Conservation (phyloP, 2,888 invertebrate species). For the Ophion costatus region DNA sequence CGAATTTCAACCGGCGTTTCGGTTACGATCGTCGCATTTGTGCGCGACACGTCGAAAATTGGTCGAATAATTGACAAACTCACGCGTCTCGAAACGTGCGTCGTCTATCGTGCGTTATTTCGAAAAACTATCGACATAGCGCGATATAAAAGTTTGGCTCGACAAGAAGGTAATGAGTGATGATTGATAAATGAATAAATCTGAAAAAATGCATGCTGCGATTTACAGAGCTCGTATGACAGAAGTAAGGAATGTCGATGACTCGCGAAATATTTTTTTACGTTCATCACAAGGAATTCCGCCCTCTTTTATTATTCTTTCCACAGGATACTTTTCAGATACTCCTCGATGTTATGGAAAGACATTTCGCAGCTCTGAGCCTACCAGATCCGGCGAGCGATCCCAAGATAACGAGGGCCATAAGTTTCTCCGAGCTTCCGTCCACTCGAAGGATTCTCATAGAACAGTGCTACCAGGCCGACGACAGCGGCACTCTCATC, state of each 20-base stretch:
- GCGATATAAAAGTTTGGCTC: constrained; percentile 13
- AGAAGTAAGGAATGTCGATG: constrained; percentile 64
- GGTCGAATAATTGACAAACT: constrained; percentile 10
- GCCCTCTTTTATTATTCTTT: not conserved
- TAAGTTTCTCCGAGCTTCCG: constrained; percentile 75
- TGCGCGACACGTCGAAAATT: not conserved
- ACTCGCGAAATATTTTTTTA: constrained; percentile 18
- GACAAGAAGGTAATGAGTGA: constrained; percentile 60
- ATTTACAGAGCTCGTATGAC: constrained; percentile 66
- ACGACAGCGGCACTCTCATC: constrained; percentile 69
- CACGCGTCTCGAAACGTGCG: constrained; percentile 5
- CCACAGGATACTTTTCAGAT: constrained; percentile 64
- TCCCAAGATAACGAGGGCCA: constrained; percentile 71
- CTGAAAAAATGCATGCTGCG: constrained; percentile 65
- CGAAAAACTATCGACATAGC: not conserved
- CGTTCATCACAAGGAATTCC: constrained; percentile 25
- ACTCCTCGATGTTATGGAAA: constrained; percentile 75
- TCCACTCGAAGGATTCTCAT: constrained; percentile 67
- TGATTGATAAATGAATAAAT: constrained; percentile 47
- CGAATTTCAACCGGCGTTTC: constrained; percentile 30
- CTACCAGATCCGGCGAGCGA: constrained; percentile 68
- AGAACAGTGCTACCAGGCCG: constrained; percentile 70
- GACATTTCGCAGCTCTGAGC: constrained; percentile 72
- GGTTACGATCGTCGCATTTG: constrained; percentile 8
- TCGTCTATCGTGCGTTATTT: constrained; percentile 1